A percentile compares a stretch with the other conserved stretches of the same genome.
Conservation (phyloP, 2,113 vertebrate species). For the Vanacampus margaritifer region DNA sequence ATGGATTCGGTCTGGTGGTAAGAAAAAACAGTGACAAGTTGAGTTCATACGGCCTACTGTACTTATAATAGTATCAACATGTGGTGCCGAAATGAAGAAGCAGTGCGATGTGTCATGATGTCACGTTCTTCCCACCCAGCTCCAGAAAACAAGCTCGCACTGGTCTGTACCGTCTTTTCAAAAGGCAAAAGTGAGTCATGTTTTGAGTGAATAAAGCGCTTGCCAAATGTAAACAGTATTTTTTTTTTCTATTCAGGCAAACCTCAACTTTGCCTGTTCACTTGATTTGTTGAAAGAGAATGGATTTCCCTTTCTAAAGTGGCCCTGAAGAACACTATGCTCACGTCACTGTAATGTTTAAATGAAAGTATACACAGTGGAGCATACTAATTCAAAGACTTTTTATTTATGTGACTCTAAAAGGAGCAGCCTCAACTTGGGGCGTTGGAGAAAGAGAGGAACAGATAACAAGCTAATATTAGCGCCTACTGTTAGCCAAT, state of each 20-base stretch:
- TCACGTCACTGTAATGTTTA: background rate
- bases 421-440: too few relatives aligned
- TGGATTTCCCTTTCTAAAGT: background rate
- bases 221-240: background rate
- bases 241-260: slow-evolving; percentile 5
- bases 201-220: background rate
- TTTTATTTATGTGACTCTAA: too few relatives aligned
- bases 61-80: background rate
- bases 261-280: background rate
- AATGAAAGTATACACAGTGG: too few relatives aligned
- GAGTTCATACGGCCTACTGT: background rate
- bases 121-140: slow-evolving; percentile 1
- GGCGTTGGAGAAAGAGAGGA: too few relatives aligned
- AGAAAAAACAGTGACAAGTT: background rate
- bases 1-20: background rate
- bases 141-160: background rate
- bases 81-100: background rate
- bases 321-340: background rate
- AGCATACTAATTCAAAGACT: too few relatives aligned
- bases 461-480: too few relatives aligned
- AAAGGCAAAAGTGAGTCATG: slow-evolving; percentile 1
- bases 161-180: background rate
- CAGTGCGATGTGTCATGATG: background rate
- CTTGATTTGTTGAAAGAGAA: background rate
- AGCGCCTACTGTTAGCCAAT: too few relatives aligned